Conservation (phyloP, 2,113 vertebrate species). For the Agapornis roseicollis region DNA sequence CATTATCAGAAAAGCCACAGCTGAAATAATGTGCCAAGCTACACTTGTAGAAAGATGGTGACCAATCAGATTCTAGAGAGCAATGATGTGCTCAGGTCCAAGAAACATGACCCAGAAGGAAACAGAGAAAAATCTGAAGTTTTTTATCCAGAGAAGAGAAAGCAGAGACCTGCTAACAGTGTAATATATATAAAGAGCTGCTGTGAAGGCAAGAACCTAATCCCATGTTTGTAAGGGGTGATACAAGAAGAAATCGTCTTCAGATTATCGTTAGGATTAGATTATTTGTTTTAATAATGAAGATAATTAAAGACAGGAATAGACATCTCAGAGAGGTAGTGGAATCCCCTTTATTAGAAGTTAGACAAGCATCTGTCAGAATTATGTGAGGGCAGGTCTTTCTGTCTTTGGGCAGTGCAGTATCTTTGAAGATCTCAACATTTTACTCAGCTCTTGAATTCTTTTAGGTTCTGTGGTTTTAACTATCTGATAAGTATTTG, state of each 20-base stretch:
- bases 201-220: not conserved
- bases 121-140: not conserved
- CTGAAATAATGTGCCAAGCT: not conserved
- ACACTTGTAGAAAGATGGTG: not conserved
- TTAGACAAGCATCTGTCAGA: not conserved
- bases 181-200: not conserved
- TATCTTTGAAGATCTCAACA: not conserved
- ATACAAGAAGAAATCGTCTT: not conserved
- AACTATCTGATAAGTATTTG: conserved; percentile 4
- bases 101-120: not conserved
- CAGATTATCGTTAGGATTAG: not conserved
- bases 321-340: not conserved
- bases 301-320: not conserved
- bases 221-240: not conserved
- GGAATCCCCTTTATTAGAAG: not conserved
- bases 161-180: not conserved
- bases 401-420: not conserved
- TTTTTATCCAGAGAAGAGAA: not conserved
- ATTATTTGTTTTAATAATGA: not conserved
- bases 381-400: not conserved
- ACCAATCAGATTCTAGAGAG: not conserved
- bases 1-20: not conserved
- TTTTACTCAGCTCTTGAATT: not conserved
- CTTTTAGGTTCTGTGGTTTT: not conserved
- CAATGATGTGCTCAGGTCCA: not conserved